These are phyloP conservation scores for Oryzias dopingdopingensis DNA, from an alignment of 2,797 vertebrate genomes.

Conservation along the genomic window DNA sequence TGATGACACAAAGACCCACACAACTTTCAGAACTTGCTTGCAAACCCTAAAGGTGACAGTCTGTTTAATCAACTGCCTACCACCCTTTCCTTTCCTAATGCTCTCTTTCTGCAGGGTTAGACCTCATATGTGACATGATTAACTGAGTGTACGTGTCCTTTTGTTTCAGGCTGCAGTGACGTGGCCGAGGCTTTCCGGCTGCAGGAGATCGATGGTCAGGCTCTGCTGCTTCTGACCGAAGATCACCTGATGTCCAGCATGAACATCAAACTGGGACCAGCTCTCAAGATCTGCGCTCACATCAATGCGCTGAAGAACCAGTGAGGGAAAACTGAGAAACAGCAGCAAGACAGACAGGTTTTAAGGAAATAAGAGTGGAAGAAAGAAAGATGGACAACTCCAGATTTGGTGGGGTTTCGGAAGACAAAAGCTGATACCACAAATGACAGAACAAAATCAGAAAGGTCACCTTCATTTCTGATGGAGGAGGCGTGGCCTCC, in stretches of 20 bases:
- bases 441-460: slow-evolving; percentile 53
- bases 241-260: slow-evolving; percentile 98
- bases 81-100: no score
- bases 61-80: no score
- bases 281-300: slow-evolving; percentile 98
- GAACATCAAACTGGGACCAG: slow-evolving; percentile 97
- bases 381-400: no score
- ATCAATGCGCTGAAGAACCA: slow-evolving; percentile 94
- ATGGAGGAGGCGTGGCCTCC: slow-evolving; percentile 55
- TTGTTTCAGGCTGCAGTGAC: slow-evolving; percentile 87
- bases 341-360: neutral
- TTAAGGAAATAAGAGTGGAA: neutral
- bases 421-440: slow-evolving; percentile 35
- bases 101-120: no score
- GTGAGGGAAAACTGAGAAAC: slow-evolving; percentile 53
- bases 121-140: neutral
- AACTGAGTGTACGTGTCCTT: neutral
- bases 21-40: no score
- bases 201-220: slow-evolving; percentile 98
- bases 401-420: no score
- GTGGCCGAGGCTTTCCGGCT: slow-evolving; percentile 93
- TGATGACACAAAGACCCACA: no score
- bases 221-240: slow-evolving; percentile 94
- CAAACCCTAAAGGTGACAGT: no score
- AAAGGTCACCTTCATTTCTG: slow-evolving; percentile 34